These are phyloP conservation scores for Rhagoletis pomonella DNA, from an alignment of 1,140 invertebrate genomes.

Conservation along the genomic window DNA sequence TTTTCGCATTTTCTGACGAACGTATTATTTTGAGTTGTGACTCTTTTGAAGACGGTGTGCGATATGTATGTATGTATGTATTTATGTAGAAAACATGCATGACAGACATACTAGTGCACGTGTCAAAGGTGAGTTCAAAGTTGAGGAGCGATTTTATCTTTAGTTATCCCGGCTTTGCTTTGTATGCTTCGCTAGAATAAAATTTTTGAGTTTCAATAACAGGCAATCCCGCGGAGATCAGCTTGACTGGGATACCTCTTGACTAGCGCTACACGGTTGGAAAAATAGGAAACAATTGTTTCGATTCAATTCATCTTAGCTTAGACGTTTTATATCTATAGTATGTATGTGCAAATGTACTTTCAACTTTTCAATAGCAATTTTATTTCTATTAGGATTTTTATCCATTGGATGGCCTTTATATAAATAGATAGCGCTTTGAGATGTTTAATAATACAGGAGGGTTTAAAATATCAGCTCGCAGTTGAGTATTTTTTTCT, in stretches of 20 bases:
- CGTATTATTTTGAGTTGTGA: no score
- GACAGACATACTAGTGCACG: neutral
- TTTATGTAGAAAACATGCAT: neutral
- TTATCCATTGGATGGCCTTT: no score
- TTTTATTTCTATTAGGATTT: no score
- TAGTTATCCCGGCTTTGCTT: neutral
- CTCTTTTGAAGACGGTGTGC: no score
- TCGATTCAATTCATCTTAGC: neutral
- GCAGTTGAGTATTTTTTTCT: no score
- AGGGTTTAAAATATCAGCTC: no score
- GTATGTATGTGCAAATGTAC: neutral
- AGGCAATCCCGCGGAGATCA: conserved; percentile 37
- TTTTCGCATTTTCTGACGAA: no score
- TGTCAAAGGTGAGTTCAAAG: conserved; percentile 21
- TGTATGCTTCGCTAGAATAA: conserved; percentile 2
- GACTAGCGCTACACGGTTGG: neutral
- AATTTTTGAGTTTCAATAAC: conserved; percentile 32
- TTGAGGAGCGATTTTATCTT: conserved; percentile 36
- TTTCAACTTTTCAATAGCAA: neutral
- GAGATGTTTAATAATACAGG: no score
- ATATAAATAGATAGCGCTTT: no score
- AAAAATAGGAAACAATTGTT: neutral
- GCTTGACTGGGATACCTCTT: neutral
- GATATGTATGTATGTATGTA: no score
- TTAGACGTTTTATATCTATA: neutral